Evolutionary conservation across 1,140 invertebrate species (phyloP), one percentile per base, ranked within the genome.

Genomic region (Goniozus legneri): DNA sequence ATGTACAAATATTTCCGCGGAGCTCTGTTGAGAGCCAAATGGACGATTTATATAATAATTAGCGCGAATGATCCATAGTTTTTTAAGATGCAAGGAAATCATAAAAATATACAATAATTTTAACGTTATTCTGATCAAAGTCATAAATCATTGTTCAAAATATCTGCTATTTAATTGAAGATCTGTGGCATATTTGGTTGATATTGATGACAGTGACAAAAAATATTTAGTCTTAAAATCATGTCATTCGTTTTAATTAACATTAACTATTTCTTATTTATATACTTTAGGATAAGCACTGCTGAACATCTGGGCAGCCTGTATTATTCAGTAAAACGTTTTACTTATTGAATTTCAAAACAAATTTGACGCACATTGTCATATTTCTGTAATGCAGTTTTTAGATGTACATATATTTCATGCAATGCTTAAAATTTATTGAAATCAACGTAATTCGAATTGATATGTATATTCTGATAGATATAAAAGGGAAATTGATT

Each of bases 301-400:
- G 12, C 21, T 51, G 52, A 47, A 52, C 52, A n/a, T 57, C 35
- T 45, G 42, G 24, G 24, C 35, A 50, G 22, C n/a, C n/a, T 16
- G 45, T 38, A 51, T 32, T 18, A 18, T 46, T 33, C 10, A 27
- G 12, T 50, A 22, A 49, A 19, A 22, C 43, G 50, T 37, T 42
- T 24, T 52, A 34, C 50, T 24, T 36, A 36, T 16, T 38, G 19
- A 12, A 32, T 34, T 35, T 35, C 4, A 42, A 31, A 33, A 32
- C 20, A 34, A 39, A 24, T 33, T 44, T 20, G 15, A 22, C n/a
- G 8, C n/a, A 19, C 27, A 35, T 50, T 58, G 43, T 46, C 48
- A 48, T 32, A 35, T 47, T 54, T 57, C 43, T 47, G 45, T 44
- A 33, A 47, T 22, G 22, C 14, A 38, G 30, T 42, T 22, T 27